phyloP scores from a whole-genome alignment of 2,888 invertebrate genomes.

The Drosophila buzzatii region DNA sequence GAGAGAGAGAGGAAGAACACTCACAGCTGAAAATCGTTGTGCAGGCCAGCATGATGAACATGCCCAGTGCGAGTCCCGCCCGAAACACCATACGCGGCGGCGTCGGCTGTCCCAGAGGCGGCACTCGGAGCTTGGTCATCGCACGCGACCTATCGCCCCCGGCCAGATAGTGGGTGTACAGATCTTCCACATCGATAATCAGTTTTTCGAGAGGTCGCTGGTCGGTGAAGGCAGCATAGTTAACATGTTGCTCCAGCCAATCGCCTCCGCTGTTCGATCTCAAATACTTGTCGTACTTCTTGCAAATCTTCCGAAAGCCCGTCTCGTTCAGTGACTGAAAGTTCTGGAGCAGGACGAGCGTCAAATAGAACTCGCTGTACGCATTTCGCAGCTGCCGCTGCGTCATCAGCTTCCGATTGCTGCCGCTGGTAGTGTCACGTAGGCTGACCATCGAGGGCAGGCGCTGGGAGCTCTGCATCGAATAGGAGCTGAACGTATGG shows the following conservation, averaged over 20 bases:
- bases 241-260: constrained; percentile 96
- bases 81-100: constrained; percentile 96
- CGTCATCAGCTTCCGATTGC: constrained; percentile 49
- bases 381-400: constrained; percentile 89
- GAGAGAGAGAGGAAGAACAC: constrained; percentile 13
- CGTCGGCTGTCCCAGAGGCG: constrained; percentile 95
- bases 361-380: constrained; percentile 98
- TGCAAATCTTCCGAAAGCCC: constrained; percentile 98
- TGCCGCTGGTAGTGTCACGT: background rate
- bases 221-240: constrained; percentile 82
- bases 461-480: constrained; percentile 17
- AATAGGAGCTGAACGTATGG: constrained; percentile 27
- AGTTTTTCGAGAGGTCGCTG: constrained; percentile 87
- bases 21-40: constrained; percentile 93
- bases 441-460: constrained; percentile 6
- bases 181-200: constrained; percentile 92
- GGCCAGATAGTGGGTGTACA: constrained; percentile 93
- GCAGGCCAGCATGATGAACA: constrained; percentile 93
- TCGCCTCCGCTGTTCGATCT: constrained; percentile 92
- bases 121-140: constrained; percentile 98
- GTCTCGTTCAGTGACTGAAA: constrained; percentile 98
- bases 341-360: constrained; percentile 97
- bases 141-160: constrained; percentile 96
- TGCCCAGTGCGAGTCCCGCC: constrained; percentile 96
- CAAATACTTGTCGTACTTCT: constrained; percentile 98